A percentile compares a stretch with the other conserved stretches of the same genome.
phyloP scores from a whole-genome alignment of 2,888 invertebrate species.

The Pardosa pseudoannulata region DNA sequence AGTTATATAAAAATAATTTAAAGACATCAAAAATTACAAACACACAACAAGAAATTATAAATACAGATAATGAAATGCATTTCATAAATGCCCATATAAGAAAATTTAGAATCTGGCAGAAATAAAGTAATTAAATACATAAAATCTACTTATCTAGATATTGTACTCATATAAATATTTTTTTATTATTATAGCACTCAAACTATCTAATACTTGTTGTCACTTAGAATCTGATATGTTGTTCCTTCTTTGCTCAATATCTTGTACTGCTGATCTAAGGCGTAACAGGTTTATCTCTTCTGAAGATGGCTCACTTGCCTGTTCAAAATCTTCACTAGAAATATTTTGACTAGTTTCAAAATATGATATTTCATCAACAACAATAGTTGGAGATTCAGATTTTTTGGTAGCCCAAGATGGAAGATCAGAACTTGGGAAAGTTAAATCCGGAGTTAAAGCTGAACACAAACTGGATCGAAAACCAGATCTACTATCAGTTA shows the following conservation, averaged over 20 bases:
- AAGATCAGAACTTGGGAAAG: conserved; percentile 9
- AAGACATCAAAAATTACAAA: no score
- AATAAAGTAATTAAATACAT: no score
- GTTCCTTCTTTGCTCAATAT: conserved; percentile 37
- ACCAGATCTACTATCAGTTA: background rate
- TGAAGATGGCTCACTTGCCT: conserved; percentile 12
- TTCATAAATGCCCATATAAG: no score
- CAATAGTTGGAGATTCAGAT: background rate
- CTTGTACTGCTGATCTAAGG: conserved; percentile 41
- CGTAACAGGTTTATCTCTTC: conserved; percentile 42
- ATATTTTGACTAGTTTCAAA: background rate
- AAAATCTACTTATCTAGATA: no score
- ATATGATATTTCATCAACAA: background rate
- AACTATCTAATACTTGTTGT: no score
- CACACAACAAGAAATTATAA: no score
- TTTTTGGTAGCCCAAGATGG: conserved; percentile 41
- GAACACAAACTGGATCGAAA: background rate
- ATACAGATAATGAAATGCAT: no score
- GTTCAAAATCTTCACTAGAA: conserved; percentile 19
- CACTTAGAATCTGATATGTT: no score
- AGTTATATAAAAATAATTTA: no score
- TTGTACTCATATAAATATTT: no score
- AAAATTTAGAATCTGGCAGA: background rate
- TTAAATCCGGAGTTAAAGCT: background rate
- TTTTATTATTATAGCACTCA: no score